Evolutionary conservation across 2,797 vertebrate species (phyloP).

Genomic region (Malurus splendens): DNA sequence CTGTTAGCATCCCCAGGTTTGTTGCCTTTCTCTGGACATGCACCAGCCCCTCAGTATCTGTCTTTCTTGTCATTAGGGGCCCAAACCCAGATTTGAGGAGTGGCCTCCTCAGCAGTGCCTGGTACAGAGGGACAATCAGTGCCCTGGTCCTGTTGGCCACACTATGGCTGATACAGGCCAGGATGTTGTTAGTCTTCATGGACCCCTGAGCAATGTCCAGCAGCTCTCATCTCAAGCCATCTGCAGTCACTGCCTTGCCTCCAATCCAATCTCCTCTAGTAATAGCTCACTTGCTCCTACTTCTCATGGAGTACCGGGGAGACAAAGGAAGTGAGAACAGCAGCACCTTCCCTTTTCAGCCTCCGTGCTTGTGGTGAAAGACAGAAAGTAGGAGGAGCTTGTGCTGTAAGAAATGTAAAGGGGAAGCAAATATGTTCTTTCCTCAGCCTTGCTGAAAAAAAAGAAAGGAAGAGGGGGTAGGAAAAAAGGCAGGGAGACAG

Average conservation of each 20-base stretch:
- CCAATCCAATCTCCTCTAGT: background rate
- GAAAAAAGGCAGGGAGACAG: background rate
- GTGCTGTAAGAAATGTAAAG: background rate
- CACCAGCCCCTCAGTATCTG: background rate
- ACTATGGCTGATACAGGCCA: background rate
- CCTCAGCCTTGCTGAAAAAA: background rate
- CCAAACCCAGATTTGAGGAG: background rate
- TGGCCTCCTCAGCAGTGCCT: background rate
- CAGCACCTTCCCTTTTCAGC: background rate
- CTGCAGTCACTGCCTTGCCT: background rate
- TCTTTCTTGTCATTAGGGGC: background rate
- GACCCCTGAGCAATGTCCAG: background rate
- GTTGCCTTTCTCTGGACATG: background rate
- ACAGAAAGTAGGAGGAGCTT: background rate
- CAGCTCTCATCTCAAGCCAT: background rate
- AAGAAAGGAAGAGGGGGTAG: rapidly evolving
- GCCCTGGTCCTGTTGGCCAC: background rate
- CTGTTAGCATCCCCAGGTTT: background rate
- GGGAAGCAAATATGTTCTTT: background rate
- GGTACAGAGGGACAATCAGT: background rate
- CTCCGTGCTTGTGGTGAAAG: background rate
- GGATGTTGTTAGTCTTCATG: background rate
- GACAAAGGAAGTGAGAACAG: background rate
- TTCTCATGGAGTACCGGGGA: background rate
- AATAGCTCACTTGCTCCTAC: background rate